Evolutionary conservation across 2,797 vertebrate species (phyloP), one percentile per base, ranked within the genome.

Genomic region (Nyctibius grandis): DNA sequence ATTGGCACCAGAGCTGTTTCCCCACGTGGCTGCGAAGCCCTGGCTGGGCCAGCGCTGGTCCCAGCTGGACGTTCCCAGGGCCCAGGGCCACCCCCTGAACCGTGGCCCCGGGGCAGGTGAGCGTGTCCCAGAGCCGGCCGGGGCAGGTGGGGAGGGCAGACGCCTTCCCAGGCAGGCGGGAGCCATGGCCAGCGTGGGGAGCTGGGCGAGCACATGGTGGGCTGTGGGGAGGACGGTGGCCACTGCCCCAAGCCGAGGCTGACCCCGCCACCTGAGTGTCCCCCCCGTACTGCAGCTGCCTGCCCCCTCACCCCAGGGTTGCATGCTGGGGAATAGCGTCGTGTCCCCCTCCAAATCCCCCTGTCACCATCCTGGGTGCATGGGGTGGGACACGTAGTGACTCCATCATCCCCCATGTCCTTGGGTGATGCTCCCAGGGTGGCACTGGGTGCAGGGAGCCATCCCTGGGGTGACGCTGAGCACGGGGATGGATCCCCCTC

Each of bases 1-100:
- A 91, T 60, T 98, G 28, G 98, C 98, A 92, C 98, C 97, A 4
- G 74, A 98, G 53, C 94, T 98, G 42, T 98, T 98, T 68, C 97
- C 98, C 86, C 96, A 94, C 14, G 94, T 95, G 3, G 98, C 98
- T 3, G 0, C 97, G 96, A 57, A 97, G 95, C 19, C 98, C 98
- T 90, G 96, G 97, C 60, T 94, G 59, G 98, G 96, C 4, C 73
- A 98, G 36, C 5, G 26, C 9, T 86, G 92, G 48, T 98, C 97
- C 1, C 98, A 98, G 38, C 98, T 99, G 82, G 96, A 96, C 42
- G 0, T 93, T 95, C 88, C 77, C 88, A 91, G 74, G 40, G 69
- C 42, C 47, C 72, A 78, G 33, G 84, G 74, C 9, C 67, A 65
- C 31, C 6, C 36, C 64, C 65, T n/a, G 60, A 81, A 11, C n/a